Conservation (phyloP, 2,113 vertebrate genomes). For the Pseudolaguvia tuberculata region DNA sequence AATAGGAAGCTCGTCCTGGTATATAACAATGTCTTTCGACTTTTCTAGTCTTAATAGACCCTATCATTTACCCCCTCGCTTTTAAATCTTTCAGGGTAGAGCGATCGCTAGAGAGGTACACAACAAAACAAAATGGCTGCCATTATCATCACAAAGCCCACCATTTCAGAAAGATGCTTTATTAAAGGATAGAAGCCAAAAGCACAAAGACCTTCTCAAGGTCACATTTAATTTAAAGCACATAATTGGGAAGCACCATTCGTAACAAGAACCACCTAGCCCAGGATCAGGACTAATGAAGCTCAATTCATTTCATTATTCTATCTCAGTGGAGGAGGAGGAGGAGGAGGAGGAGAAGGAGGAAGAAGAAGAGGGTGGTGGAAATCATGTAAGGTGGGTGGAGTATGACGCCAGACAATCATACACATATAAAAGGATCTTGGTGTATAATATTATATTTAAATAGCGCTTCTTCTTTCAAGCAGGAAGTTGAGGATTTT, state of each 20-base stretch:
- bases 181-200: slow-evolving; percentile 77
- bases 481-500: background rate
- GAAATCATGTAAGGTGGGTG: slow-evolving; percentile 23
- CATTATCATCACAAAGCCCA: slow-evolving; percentile 77
- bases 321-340: slow-evolving; percentile 78
- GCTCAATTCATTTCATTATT: slow-evolving; percentile 95
- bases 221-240: slow-evolving; percentile 99
- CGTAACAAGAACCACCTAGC: slow-evolving; percentile 98
- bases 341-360: slow-evolving; percentile 50
- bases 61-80: slow-evolving; percentile 38
- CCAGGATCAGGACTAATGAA: slow-evolving; percentile 97
- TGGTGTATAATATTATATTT: background rate
- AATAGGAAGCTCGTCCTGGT: slow-evolving; percentile 40
- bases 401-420: slow-evolving; percentile 54
- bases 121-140: slow-evolving; percentile 55
- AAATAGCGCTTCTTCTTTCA: background rate
- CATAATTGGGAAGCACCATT: slow-evolving; percentile 99
- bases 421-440: slow-evolving; percentile 71
- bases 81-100: slow-evolving; percentile 36
- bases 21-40: slow-evolving; percentile 43
- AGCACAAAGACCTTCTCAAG: slow-evolving; percentile 89
- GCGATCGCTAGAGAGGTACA: slow-evolving; percentile 20
- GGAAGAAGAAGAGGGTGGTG: slow-evolving; percentile 46
- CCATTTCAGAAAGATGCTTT: slow-evolving; percentile 76
- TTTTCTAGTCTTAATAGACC: slow-evolving; percentile 40